Conservation (phyloP, 2,113 vertebrate genomes). For the Sprattus sprattus region DNA sequence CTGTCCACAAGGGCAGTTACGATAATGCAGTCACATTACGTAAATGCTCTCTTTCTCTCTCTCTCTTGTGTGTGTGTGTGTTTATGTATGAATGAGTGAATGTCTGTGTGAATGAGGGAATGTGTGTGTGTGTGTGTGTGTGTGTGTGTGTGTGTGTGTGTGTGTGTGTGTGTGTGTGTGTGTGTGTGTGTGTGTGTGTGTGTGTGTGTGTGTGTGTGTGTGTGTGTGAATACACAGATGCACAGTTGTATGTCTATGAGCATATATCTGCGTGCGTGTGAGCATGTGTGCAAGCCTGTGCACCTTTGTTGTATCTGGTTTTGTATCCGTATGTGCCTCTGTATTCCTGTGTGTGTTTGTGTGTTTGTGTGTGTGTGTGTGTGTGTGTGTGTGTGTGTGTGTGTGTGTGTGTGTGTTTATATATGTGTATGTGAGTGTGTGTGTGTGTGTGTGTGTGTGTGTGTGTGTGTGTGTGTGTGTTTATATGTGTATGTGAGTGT, state of each 20-base stretch:
- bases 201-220: too few species aligned
- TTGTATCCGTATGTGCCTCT: background rate
- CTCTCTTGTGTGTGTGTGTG: background rate
- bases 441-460: background rate
- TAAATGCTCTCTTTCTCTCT: background rate
- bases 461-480: background rate
- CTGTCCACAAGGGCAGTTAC: constrained; percentile 13
- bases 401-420: too few species aligned
- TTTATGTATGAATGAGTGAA: background rate
- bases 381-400: constrained; percentile 17
- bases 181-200: background rate
- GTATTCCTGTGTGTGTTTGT: background rate
- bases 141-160: background rate
- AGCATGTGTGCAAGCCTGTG: background rate
- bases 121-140: background rate
- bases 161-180: background rate
- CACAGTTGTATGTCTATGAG: background rate
- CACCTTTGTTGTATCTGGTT: background rate
- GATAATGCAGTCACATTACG: background rate
- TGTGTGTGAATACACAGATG: background rate
- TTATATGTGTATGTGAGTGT: background rate
- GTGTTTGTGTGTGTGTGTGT: constrained; percentile 10
- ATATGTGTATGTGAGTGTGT: too few species aligned
- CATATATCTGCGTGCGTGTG: background rate
- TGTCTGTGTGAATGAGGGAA: background rate